phyloP scores from a whole-genome alignment of 2,797 vertebrate species.

The Falco naumanni region DNA sequence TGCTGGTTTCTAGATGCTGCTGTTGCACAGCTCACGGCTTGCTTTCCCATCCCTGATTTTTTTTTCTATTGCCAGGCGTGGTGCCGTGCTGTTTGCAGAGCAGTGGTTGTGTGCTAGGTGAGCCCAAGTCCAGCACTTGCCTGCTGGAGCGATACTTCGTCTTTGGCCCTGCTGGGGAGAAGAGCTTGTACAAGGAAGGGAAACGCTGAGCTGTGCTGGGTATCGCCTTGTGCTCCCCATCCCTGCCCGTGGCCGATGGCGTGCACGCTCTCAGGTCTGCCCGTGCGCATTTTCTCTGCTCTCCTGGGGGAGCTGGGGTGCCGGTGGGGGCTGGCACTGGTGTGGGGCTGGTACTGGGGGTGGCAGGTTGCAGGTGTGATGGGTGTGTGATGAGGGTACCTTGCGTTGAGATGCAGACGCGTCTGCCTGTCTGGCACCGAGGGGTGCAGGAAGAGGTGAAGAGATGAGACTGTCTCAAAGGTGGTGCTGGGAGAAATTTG shows the following conservation, averaged over 20 bases:
- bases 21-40: not conserved
- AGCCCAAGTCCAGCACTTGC: not conserved
- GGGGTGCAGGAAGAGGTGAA: not conserved
- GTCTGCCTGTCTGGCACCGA: not conserved
- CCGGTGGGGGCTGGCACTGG: fast-evolving
- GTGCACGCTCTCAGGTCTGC: not conserved
- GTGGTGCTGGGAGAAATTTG: not conserved
- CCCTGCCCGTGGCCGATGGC: not conserved
- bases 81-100: not conserved
- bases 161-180: not conserved
- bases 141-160: fast-evolving
- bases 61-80: fast-evolving
- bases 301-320: not conserved
- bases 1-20: not conserved
- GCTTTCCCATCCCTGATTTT: not conserved
- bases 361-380: not conserved
- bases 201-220: fast-evolving
- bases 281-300: not conserved
- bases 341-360: not conserved
- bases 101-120: not conserved
- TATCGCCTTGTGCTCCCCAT: fast-evolving
- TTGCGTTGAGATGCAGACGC: not conserved
- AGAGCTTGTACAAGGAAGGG: not conserved
- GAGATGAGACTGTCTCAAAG: not conserved
- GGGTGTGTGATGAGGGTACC: not conserved